A percentile compares a stretch with the other conserved stretches of the same genome.
Conservation (phyloP, 30 jellyfish, hydroid and myxozoan genomes). For the Hydractinia echinata region DNA sequence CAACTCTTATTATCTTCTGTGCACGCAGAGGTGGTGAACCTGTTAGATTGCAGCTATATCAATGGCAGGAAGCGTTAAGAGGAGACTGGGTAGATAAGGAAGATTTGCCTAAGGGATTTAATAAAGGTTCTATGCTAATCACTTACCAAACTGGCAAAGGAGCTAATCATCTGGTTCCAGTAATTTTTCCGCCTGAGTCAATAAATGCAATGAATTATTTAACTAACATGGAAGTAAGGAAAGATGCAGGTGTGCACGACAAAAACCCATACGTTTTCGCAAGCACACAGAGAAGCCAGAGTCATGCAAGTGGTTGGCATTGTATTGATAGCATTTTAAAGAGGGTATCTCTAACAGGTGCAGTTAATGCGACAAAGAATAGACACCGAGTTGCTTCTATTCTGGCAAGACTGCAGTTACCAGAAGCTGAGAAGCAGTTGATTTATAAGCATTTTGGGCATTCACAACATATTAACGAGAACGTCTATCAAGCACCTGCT, state of each 20-base stretch:
- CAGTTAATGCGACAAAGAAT: conserved; percentile 32
- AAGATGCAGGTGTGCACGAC: background rate
- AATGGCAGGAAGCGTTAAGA: conserved; percentile 28
- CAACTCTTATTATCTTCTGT: conserved; percentile 15
- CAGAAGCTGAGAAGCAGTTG: conserved; percentile 23
- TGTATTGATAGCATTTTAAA: conserved; percentile 12
- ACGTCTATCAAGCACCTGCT: conserved; percentile 38
- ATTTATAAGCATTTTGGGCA: conserved; percentile 41
- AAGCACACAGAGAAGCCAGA: conserved; percentile 9
- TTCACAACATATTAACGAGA: conserved; percentile 18
- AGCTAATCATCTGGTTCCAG: conserved; percentile 19
- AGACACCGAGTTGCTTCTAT: conserved; percentile 43
- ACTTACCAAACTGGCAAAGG: conserved; percentile 37
- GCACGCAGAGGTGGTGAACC: conserved; percentile 46
- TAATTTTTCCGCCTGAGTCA: conserved; percentile 17
- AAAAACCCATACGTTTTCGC: background rate
- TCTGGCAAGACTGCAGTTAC: conserved; percentile 18
- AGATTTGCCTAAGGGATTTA: conserved; percentile 23
- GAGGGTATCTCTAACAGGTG: conserved; percentile 33
- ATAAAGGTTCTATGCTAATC: conserved; percentile 3
- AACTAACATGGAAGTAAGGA: background rate
- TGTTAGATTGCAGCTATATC: conserved; percentile 13
- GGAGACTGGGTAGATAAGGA: conserved; percentile 36
- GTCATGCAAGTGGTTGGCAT: conserved; percentile 39
- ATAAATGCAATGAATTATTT: conserved; percentile 7